Conservation (phyloP, 2,113 vertebrate genomes). For the Chinchilla lanigera region DNA sequence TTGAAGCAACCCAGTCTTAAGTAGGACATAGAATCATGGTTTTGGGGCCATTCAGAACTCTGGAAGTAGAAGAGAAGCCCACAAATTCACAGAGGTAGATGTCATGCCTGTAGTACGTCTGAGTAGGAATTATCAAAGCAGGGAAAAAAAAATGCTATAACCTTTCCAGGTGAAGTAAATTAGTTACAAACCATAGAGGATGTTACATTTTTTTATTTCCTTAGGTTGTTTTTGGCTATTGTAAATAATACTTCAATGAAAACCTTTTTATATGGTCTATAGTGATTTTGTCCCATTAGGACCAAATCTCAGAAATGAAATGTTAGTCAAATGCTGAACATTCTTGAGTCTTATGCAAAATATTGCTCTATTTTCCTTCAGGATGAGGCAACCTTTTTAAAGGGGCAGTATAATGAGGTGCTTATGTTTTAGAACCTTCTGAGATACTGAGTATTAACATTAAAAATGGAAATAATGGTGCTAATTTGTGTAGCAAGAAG, state of each 20-base stretch:
- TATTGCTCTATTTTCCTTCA: background rate
- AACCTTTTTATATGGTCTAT: background rate
- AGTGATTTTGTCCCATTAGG: background rate
- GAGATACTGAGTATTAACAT: background rate
- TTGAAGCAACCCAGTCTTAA: background rate
- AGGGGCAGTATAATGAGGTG: background rate
- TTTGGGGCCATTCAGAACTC: background rate
- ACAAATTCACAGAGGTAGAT: background rate
- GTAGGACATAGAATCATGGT: background rate
- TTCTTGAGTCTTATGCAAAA: background rate
- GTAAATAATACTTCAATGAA: background rate
- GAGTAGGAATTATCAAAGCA: background rate
- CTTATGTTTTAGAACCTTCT: background rate
- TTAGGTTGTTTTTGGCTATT: background rate
- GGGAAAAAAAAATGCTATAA: background rate
- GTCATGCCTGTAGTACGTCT: background rate
- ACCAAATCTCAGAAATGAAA: conserved; percentile 32
- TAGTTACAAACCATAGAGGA: background rate
- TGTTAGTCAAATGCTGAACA: background rate
- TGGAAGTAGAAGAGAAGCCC: background rate
- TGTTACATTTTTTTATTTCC: background rate
- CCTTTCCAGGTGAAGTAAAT: background rate
- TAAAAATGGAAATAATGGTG: background rate
- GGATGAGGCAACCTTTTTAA: background rate
- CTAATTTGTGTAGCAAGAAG: background rate